Evolutionary conservation across 2,888 invertebrate genomes (phyloP).

Genomic region (Ephialtes manifestator): DNA sequence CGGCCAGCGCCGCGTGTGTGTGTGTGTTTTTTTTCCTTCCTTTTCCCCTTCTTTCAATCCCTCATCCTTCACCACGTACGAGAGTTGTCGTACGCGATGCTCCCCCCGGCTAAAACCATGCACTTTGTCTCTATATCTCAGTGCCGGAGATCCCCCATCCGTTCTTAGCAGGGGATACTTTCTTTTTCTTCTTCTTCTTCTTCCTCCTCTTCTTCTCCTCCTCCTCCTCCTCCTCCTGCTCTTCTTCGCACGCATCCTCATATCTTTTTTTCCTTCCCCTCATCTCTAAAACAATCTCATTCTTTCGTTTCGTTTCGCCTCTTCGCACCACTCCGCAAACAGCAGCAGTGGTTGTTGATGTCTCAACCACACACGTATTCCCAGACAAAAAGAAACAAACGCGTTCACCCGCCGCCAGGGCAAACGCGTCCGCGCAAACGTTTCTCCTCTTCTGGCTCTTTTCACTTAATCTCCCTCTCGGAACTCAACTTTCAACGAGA

Average conservation of each 20-base stretch:
- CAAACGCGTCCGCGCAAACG: constrained; percentile 6
- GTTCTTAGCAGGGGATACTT: constrained; percentile 16
- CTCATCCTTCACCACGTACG: constrained; percentile 26
- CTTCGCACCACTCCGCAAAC: constrained; percentile 12
- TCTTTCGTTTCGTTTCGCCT: constrained; percentile 33
- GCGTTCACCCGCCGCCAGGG: constrained; percentile 4
- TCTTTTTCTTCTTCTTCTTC: constrained; percentile 12
- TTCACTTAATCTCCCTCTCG: not conserved
- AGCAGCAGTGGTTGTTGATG: constrained; percentile 14
- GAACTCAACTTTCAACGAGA: constrained; percentile 31
- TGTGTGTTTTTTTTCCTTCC: constrained; percentile 15
- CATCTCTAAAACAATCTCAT: constrained; percentile 34
- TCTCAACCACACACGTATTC: constrained; percentile 15
- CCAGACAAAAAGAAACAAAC: constrained; percentile 33
- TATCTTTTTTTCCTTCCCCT: constrained; percentile 9
- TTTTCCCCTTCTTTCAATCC: constrained; percentile 31
- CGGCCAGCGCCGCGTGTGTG: constrained; percentile 16
- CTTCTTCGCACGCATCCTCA: not conserved
- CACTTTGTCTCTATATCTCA: constrained; percentile 14
- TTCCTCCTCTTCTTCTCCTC: constrained; percentile 3
- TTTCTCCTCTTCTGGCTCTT: not conserved
- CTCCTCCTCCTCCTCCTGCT: constrained; percentile 15
- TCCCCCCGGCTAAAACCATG: constrained; percentile 38
- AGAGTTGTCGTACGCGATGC: constrained; percentile 52
- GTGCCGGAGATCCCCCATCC: constrained; percentile 20